These are phyloP conservation scores for Metaphire vulgaris DNA, from an alignment of 1,140 invertebrate species.

Conservation along the genomic window DNA sequence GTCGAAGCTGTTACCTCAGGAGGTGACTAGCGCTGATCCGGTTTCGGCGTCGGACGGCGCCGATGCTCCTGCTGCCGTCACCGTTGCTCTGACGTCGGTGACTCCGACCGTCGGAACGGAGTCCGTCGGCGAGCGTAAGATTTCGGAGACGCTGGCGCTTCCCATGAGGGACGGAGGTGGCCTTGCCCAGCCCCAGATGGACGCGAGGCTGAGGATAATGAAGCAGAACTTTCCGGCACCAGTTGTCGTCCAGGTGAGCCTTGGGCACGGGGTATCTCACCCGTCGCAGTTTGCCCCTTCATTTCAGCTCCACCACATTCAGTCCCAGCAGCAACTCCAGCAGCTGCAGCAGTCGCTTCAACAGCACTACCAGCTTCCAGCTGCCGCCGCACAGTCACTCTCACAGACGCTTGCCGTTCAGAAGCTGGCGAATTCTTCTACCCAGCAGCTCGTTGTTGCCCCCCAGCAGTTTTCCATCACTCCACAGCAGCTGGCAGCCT, in stretches of 20 bases:
- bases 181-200: no score
- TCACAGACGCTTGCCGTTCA: background rate
- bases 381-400: background rate
- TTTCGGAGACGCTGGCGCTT: no score
- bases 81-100: background rate
- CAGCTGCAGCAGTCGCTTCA: conserved; percentile 20
- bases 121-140: no score
- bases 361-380: background rate
- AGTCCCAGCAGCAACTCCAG: conserved; percentile 17
- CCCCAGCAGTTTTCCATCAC: conserved; percentile 6
- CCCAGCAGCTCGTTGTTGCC: background rate
- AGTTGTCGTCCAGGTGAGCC: background rate
- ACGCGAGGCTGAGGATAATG: background rate
- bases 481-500: conserved; percentile 10
- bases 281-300: background rate
- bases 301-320: background rate
- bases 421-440: conserved; percentile 5
- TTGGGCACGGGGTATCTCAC: background rate
- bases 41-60: background rate
- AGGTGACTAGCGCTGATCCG: background rate
- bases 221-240: background rate
- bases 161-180: background rate
- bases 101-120: no score
- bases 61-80: background rate
- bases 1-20: background rate